Evolutionary conservation across 64 coral and sea anemone genomes (phyloP).

Genomic region (Montipora sp.): DNA sequence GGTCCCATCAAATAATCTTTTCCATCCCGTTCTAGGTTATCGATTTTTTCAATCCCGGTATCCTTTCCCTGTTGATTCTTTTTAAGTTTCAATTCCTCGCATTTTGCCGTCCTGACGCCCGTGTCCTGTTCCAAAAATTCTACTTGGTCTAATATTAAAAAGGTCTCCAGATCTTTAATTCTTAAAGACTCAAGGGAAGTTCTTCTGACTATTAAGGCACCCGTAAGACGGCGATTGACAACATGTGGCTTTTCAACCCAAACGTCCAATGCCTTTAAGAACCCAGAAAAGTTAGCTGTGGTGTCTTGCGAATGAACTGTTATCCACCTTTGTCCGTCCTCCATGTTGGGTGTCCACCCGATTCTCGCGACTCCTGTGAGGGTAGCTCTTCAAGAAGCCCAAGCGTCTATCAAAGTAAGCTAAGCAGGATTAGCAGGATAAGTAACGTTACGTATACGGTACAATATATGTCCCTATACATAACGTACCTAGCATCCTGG

Average conservation of each 20-base stretch:
- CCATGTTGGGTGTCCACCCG: slow-evolving; percentile 48
- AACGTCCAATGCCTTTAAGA: slow-evolving; percentile 75
- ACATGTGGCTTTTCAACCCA: slow-evolving; percentile 98
- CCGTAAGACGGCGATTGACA: slow-evolving; percentile 85
- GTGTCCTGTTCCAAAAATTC: neutral
- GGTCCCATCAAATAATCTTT: neutral
- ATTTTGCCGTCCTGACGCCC: neutral
- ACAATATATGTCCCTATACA: too few relatives aligned
- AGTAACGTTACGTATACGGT: too few relatives aligned
- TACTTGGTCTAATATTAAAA: neutral
- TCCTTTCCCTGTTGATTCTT: neutral
- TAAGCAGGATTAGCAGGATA: too few relatives aligned
- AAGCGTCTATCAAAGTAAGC: too few relatives aligned
- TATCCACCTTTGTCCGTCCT: slow-evolving; percentile 68
- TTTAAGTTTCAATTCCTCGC: neutral
- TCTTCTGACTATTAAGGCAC: slow-evolving; percentile 61
- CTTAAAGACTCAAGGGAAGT: slow-evolving; percentile 25
- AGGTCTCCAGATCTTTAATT: neutral
- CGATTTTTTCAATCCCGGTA: neutral
- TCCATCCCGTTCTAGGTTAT: neutral
- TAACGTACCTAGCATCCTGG: too few relatives aligned
- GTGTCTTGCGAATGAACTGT: slow-evolving; percentile 41
- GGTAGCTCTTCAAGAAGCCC: too few relatives aligned
- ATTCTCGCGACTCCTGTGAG: too few relatives aligned
- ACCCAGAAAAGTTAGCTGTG: slow-evolving; percentile 34